These are phyloP conservation scores for Okamejei kenojei DNA, from an alignment of 2,797 vertebrate species.

Conservation along the genomic window DNA sequence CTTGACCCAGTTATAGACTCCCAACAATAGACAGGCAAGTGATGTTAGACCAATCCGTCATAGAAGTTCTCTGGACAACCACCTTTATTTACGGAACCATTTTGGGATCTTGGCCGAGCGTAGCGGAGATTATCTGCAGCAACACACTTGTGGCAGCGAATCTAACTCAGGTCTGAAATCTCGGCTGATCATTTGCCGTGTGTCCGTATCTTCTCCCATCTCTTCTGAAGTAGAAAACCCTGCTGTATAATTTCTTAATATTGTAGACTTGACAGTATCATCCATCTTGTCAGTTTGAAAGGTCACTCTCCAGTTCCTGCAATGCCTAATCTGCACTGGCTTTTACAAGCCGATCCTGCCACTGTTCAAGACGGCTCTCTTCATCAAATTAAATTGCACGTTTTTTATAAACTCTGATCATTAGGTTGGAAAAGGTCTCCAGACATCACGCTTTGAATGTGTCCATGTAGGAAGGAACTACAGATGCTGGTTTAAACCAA, in stretches of 20 bases:
- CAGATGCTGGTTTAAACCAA: no score
- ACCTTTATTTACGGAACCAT: neutral
- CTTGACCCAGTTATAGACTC: neutral
- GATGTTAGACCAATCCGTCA: neutral
- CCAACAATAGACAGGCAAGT: neutral
- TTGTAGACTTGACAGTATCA: neutral
- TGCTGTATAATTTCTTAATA: conserved; percentile 24
- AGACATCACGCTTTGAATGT: neutral
- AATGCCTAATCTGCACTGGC: neutral
- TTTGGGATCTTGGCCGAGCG: neutral
- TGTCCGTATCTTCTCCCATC: neutral
- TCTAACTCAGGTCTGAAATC: neutral
- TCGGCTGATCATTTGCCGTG: neutral
- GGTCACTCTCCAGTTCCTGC: neutral
- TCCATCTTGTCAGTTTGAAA: conserved; percentile 25
- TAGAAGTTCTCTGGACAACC: neutral
- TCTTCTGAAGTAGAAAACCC: neutral
- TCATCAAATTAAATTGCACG: conserved; percentile 7
- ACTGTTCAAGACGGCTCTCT: conserved; percentile 17
- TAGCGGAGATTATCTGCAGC: neutral
- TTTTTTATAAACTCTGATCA: neutral
- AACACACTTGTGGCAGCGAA: neutral
- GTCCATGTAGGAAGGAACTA: neutral
- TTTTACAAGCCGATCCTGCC: neutral
- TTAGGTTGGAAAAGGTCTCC: neutral